phyloP scores from a whole-genome alignment of 1,140 invertebrate species.

The Nautilus pompilius region DNA sequence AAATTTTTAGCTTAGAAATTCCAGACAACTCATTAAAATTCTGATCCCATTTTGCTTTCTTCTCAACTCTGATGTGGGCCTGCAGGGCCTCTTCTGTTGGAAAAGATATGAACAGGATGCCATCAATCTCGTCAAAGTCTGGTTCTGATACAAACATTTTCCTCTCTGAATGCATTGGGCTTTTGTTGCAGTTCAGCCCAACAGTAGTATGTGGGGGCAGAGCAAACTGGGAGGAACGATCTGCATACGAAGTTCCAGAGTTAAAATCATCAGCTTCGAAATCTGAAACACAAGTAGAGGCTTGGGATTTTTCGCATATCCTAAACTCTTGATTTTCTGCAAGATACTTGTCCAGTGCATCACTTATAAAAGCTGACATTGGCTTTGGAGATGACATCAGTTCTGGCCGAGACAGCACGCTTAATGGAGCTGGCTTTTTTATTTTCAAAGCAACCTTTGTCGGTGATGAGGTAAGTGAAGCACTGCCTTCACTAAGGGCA shows the following conservation, averaged over 20 bases:
- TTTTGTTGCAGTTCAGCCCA: no score
- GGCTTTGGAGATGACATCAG: conserved; percentile 1
- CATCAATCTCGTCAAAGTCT: conserved; percentile 48
- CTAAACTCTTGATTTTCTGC: neutral
- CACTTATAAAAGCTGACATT: conserved; percentile 19
- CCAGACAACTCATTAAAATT: conserved; percentile 15
- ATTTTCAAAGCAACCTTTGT: no score
- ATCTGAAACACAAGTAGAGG: no score
- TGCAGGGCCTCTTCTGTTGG: conserved; percentile 30
- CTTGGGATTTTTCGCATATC: no score
- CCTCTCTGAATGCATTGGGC: no score
- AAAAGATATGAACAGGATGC: conserved; percentile 46
- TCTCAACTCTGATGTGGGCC: conserved; percentile 41
- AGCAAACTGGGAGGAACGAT: no score
- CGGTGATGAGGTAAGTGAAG: no score
- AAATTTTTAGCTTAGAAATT: conserved; percentile 18
- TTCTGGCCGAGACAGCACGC: neutral
- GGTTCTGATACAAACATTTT: no score
- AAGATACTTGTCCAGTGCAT: conserved; percentile 23
- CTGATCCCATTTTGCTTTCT: conserved; percentile 30
- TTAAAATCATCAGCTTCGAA: no score
- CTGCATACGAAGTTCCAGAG: no score
- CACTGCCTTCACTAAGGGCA: no score
- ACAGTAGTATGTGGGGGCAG: no score
- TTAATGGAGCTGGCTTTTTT: neutral